Evolutionary conservation across 1,140 invertebrate species (phyloP).

Genomic region (Saxidomus purpurata): DNA sequence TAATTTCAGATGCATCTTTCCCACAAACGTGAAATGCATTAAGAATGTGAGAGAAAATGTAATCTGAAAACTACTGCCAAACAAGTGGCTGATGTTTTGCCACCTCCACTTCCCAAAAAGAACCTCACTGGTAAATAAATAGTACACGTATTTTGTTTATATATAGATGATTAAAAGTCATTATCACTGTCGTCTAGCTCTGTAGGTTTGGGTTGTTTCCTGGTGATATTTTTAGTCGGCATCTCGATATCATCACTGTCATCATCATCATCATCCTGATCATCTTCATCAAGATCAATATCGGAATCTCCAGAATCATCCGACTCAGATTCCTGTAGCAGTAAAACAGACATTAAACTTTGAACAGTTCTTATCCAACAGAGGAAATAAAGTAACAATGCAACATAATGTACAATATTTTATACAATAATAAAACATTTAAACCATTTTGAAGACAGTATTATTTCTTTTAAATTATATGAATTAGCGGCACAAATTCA

Average conservation of each 20-base stretch:
- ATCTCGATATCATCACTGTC: slow-evolving; percentile 78
- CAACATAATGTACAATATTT: neutral
- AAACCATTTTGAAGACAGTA: too few species aligned
- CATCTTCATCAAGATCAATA: slow-evolving; percentile 81
- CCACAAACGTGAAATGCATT: too few species aligned
- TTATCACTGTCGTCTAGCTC: slow-evolving; percentile 83
- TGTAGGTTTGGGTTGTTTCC: slow-evolving; percentile 66
- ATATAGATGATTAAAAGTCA: slow-evolving; percentile 77
- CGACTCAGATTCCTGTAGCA: slow-evolving; percentile 70
- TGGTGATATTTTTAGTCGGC: slow-evolving; percentile 57
- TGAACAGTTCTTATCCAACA: neutral
- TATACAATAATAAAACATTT: too few species aligned
- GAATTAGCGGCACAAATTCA: too few species aligned
- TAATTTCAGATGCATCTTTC: too few species aligned
- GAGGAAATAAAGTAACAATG: neutral
- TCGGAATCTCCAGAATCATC: slow-evolving; percentile 79
- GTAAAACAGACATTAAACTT: neutral
- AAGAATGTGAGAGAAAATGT: too few species aligned
- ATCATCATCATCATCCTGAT: slow-evolving; percentile 81
- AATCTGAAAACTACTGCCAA: neutral
- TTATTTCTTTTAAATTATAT: too few species aligned
- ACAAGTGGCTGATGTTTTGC: too few species aligned
- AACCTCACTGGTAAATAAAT: too few species aligned
- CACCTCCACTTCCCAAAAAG: too few species aligned
- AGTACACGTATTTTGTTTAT: neutral